These are phyloP conservation scores for Artemia sp. DNA, from an alignment of 2,888 invertebrate species.

Conservation along the genomic window DNA sequence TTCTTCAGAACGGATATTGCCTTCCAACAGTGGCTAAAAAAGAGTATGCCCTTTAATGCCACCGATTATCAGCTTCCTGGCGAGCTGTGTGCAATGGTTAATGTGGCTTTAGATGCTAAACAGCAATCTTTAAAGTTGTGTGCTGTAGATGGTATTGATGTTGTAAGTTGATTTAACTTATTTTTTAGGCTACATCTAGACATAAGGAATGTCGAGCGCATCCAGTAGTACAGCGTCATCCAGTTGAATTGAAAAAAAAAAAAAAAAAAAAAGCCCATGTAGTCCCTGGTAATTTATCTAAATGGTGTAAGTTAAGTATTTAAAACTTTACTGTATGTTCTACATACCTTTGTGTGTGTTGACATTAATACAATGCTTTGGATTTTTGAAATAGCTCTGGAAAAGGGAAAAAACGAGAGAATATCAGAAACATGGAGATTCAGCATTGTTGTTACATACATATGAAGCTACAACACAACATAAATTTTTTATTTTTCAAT, in stretches of 20 bases:
- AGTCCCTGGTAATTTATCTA: too few relatives aligned
- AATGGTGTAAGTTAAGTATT: too few relatives aligned
- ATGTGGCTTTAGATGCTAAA: conserved; percentile 92
- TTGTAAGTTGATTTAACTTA: conserved; percentile 46
- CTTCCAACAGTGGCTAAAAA: conserved; percentile 82
- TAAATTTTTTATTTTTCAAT: too few relatives aligned
- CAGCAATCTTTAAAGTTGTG: conserved; percentile 89
- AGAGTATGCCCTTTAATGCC: conserved; percentile 77
- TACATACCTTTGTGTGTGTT: too few relatives aligned
- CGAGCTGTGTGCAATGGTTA: conserved; percentile 98
- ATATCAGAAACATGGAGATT: too few relatives aligned
- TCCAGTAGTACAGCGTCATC: neutral
- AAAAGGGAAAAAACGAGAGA: too few relatives aligned
- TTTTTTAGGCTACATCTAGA: conserved; percentile 13
- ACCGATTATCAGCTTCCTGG: conserved; percentile 94
- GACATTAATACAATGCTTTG: too few relatives aligned
- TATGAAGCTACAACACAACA: too few relatives aligned
- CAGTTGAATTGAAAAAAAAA: neutral
- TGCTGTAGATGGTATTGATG: conserved; percentile 84
- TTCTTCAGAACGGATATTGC: conserved; percentile 47
- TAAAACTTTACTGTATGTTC: too few relatives aligned
- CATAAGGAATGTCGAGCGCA: neutral
- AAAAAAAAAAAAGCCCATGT: neutral
- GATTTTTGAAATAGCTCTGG: too few relatives aligned
- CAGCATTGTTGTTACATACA: too few relatives aligned